Conservation (phyloP, 2,113 vertebrate species). For the Madoqua kirkii region DNA sequence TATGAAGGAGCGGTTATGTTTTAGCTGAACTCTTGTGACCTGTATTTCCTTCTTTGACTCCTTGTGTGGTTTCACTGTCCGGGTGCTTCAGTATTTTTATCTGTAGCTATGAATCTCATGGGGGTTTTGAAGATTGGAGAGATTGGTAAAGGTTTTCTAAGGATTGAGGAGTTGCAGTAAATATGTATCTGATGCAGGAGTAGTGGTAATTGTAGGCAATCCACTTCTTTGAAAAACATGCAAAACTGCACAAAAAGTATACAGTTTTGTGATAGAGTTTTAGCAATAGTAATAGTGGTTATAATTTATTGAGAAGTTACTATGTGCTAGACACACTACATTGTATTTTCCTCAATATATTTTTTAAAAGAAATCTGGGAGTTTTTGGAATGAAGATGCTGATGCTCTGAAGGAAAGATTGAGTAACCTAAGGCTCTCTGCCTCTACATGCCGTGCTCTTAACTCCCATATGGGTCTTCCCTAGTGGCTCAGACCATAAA, state of each 20-base stretch:
- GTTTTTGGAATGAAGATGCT: not conserved
- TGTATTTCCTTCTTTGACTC: not conserved
- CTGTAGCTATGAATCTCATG: not conserved
- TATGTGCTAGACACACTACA: not conserved
- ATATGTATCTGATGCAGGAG: not conserved
- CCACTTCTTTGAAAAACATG: not conserved
- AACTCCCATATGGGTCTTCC: accelerated
- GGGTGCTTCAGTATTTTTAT: not conserved
- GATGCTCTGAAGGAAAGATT: not conserved
- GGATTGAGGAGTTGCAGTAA: not conserved
- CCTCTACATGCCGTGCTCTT: no score
- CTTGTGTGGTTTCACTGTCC: not conserved
- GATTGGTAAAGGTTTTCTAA: not conserved
- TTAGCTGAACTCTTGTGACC: slow-evolving; percentile 7
- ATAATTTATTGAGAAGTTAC: not conserved
- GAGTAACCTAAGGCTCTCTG: not conserved
- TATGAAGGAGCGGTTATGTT: not conserved
- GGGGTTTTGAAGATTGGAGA: not conserved
- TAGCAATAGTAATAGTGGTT: not conserved
- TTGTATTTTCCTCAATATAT: not conserved
- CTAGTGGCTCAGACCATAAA: not conserved
- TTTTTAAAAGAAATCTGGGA: not conserved
- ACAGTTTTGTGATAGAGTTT: not conserved
- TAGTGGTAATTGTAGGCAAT: not conserved
- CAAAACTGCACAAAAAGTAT: not conserved